These are phyloP conservation scores for Enteromius afrohamiltoni DNA, from an alignment of 2,797 vertebrate genomes.

Conservation along the genomic window DNA sequence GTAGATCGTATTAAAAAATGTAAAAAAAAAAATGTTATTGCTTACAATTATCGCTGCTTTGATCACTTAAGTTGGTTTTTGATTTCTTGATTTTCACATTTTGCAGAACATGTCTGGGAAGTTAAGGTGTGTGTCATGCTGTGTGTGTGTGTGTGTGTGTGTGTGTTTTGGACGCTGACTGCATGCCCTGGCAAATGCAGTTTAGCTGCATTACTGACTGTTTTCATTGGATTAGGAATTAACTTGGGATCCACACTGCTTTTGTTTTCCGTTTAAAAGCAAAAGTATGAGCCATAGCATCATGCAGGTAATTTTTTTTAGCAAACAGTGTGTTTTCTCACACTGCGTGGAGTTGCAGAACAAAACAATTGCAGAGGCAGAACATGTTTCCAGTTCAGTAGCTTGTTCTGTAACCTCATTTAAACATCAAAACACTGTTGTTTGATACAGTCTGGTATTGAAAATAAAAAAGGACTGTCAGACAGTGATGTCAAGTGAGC, in stretches of 20 bases:
- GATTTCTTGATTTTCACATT: neutral
- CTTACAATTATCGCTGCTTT: neutral
- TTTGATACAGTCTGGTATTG: constrained; percentile 7
- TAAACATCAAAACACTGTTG: constrained; percentile 12
- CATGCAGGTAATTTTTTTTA: constrained; percentile 7
- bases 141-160: constrained; percentile 25
- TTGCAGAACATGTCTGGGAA: constrained; percentile 8
- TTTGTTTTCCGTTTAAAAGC: constrained; percentile 51
- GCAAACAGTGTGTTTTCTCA: constrained; percentile 28
- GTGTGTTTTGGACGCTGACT: constrained; percentile 24
- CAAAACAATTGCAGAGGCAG: constrained; percentile 25
- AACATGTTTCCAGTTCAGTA: constrained; percentile 18
- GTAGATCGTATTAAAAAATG: too few relatives aligned
- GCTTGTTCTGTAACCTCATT: constrained; percentile 36
- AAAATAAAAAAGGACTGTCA: constrained; percentile 20
- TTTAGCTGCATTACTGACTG: constrained; percentile 49
- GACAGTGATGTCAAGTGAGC: constrained; percentile 47
- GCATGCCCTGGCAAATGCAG: constrained; percentile 42
- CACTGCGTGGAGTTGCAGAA: constrained; percentile 7
- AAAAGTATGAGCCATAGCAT: constrained; percentile 48
- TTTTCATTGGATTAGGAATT: constrained; percentile 52
- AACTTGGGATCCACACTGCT: constrained; percentile 42
- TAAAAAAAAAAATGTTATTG: neutral
- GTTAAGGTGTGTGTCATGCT: constrained; percentile 18
- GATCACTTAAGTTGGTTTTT: neutral